phyloP scores from a whole-genome alignment of 2,888 invertebrate species.

The Nipponacmea schrenckii region DNA sequence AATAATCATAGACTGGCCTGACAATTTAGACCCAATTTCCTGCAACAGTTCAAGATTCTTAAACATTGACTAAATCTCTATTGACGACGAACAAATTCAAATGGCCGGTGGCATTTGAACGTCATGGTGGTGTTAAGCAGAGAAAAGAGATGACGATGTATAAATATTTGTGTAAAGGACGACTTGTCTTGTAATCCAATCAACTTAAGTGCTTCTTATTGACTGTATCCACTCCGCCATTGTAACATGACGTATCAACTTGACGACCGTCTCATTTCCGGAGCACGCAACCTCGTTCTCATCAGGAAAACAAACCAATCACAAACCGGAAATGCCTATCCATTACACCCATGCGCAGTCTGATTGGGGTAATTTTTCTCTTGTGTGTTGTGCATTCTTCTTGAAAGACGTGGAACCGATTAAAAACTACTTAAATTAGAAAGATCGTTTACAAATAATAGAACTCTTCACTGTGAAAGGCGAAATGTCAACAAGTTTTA shows the following conservation, averaged over 20 bases:
- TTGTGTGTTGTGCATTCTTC: background rate
- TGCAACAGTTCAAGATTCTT: too few relatives aligned
- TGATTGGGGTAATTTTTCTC: constrained; percentile 30
- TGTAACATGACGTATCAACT: constrained; percentile 19
- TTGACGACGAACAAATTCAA: background rate
- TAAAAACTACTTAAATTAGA: background rate
- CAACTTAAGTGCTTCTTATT: constrained; percentile 13
- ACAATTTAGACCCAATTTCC: too few relatives aligned
- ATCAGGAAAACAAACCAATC: constrained; percentile 29
- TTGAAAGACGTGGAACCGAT: background rate
- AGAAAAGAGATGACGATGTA: constrained; percentile 4
- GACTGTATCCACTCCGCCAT: constrained; percentile 16
- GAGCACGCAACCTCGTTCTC: constrained; percentile 25
- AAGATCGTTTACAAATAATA: background rate
- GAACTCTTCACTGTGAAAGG: too few relatives aligned
- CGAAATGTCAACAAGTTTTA: constrained; percentile 1
- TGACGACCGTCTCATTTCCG: constrained; percentile 30
- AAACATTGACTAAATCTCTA: too few relatives aligned
- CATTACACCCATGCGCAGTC: constrained; percentile 24
- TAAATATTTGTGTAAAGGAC: constrained; percentile 21
- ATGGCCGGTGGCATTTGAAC: background rate
- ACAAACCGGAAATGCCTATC: constrained; percentile 26
- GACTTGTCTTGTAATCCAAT: constrained; percentile 19
- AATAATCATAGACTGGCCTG: too few relatives aligned
- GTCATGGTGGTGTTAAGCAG: background rate